Conservation (phyloP, 2,113 vertebrate genomes). For the Conger conger region DNA sequence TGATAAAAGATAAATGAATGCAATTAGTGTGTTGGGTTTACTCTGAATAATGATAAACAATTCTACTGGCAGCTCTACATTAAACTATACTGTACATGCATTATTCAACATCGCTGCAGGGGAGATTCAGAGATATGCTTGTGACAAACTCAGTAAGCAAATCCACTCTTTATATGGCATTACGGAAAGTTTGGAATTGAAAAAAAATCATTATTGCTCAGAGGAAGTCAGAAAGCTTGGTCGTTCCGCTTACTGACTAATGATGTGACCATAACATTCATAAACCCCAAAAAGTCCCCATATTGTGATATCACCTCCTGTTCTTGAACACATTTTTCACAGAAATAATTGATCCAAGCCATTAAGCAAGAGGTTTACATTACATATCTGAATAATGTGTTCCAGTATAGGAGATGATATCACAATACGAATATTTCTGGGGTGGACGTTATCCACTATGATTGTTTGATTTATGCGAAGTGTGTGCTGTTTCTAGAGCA, state of each 20-base stretch:
- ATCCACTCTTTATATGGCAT: neutral
- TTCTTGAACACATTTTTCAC: no score
- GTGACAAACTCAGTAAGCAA: neutral
- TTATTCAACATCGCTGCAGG: neutral
- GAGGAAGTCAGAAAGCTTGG: neutral
- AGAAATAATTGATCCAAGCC: no score
- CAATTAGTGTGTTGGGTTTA: no score
- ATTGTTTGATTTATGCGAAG: neutral
- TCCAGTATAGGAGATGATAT: no score
- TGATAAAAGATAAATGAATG: no score
- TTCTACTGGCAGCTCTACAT: neutral
- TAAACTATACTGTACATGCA: neutral
- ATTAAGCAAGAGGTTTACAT: no score
- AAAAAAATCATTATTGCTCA: neutral
- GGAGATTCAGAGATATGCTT: neutral
- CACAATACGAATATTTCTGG: no score
- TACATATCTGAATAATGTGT: no score
- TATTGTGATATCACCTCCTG: no score
- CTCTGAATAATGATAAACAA: neutral
- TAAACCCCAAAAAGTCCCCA: no score
- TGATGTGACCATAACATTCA: no score
- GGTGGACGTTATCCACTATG: neutral
- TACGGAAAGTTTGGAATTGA: neutral
- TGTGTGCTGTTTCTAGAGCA: neutral
- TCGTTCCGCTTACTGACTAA: neutral